Evolutionary conservation across 2,113 vertebrate species (phyloP), one percentile per base, ranked within the genome.

Genomic region (Meriones unguiculatus): DNA sequence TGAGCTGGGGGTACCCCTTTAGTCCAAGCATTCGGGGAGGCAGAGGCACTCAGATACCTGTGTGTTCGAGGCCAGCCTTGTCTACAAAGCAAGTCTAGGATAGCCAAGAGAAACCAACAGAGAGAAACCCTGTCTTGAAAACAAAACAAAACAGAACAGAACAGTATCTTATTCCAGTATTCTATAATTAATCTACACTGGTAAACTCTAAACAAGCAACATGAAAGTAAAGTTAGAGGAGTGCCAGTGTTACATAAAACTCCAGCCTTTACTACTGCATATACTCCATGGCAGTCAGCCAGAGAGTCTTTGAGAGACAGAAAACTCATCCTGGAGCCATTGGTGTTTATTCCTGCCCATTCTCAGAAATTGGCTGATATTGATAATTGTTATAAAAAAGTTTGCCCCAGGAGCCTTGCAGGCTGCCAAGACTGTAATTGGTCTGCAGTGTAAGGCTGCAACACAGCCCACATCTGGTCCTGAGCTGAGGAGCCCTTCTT

Each of bases 351-450:
- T 95, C 73, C 75, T 91, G 62, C 54, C 77, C 95, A 95, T 96
- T 97, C 88, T 95, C 50, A 95, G 93, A 96, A 95, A 97, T 41
- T 96, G 95, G 94, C 95, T 87, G 93, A 97, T 97, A 97, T 86
- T 96, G 88, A 84, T 96, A 97, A 97, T 91, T 96, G 96, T 90
- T 95, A 69, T 95, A 91, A 93, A 95, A 82, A 97, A 96, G 77
- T 95, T 94, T 95, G 93, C 95, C 94, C 95, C 94, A 32, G 67
- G 96, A 97, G 95, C 52, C 76, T 76, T 82, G 78, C 46, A 91
- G 90, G 59, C 94, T 98, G 95, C 97, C 97, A 98, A 97, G 89
- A 95, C 90, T 64, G 86, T 95, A 97, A 98, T 93, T 96, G 95
- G 78, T 65, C 89, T 95, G 88, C 95, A 97, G 94, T 75, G 46